Conservation (phyloP, 2,888 invertebrate genomes). For the Diplazon laetatorius region DNA sequence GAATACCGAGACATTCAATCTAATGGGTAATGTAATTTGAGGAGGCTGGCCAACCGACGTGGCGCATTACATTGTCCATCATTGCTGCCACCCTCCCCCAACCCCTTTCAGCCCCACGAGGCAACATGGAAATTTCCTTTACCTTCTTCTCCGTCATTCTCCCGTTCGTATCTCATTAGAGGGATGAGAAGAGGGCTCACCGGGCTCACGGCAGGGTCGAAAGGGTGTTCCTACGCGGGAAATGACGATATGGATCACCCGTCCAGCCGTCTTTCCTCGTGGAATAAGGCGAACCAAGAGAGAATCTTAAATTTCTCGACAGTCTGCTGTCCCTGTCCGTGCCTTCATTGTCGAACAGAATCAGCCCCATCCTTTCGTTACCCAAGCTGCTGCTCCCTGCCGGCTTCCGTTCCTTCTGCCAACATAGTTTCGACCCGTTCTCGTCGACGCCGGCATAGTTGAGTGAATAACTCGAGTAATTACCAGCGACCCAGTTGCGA, state of each 20-base stretch:
- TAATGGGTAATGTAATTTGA: slow-evolving; percentile 48
- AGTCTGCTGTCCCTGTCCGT: slow-evolving; percentile 18
- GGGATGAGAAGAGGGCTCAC: slow-evolving; percentile 26
- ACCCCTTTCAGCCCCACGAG: neutral
- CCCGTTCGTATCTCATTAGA: slow-evolving; percentile 33
- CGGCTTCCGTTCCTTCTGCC: slow-evolving; percentile 4
- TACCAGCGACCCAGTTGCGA: slow-evolving; percentile 73
- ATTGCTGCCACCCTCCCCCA: neutral
- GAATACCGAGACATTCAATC: slow-evolving; percentile 26
- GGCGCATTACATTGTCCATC: neutral
- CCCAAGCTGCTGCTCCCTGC: slow-evolving; percentile 4
- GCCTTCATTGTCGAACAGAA: slow-evolving; percentile 6
- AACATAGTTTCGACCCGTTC: slow-evolving; percentile 31
- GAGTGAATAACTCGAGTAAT: slow-evolving; percentile 76
- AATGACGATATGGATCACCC: slow-evolving; percentile 10
- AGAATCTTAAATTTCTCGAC: slow-evolving; percentile 73
- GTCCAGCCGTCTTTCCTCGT: neutral
- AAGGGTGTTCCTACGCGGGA: neutral
- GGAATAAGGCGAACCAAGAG: slow-evolving; percentile 56
- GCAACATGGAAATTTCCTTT: slow-evolving; percentile 1
- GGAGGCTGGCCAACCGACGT: slow-evolving; percentile 12
- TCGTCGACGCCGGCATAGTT: slow-evolving; percentile 69
- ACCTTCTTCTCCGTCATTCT: neutral
- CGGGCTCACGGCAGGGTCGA: neutral
- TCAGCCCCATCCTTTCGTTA: slow-evolving; percentile 24